Percentiles rank a stretch among this genome's conserved stretches.
phyloP scores from a whole-genome alignment of 2,797 vertebrate genomes.

The Sternarchorhynchus goeldii region DNA sequence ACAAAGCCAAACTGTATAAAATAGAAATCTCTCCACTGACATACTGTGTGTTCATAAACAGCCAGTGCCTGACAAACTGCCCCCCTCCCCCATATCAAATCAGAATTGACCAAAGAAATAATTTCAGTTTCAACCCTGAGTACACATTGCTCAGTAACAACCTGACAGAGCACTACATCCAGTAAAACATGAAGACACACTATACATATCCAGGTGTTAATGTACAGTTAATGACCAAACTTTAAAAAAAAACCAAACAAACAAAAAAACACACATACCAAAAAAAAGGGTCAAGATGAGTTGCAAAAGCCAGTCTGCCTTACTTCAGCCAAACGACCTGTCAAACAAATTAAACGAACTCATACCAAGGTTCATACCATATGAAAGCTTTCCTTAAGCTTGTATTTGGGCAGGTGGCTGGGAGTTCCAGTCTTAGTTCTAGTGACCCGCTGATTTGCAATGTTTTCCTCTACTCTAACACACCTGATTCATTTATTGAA shows the following conservation, averaged over 20 bases:
- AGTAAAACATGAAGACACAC: slow-evolving; percentile 8
- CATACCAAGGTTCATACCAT: not conserved
- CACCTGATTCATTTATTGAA: not conserved
- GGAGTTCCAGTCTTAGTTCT: slow-evolving; percentile 9
- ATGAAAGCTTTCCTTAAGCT: not conserved
- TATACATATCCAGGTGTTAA: not conserved
- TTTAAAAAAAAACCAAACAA: no score
- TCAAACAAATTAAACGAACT: not conserved
- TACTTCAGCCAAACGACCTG: not conserved
- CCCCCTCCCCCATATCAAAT: not conserved
- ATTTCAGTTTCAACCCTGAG: slow-evolving; percentile 56
- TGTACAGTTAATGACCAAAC: slow-evolving; percentile 1
- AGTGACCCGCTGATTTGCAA: not conserved
- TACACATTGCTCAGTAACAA: slow-evolving; percentile 46
- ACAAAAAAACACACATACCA: no score
- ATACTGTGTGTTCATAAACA: not conserved
- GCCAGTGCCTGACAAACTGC: not conserved
- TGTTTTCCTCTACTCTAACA: not conserved
- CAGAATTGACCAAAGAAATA: slow-evolving; percentile 6
- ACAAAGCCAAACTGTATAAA: not conserved
- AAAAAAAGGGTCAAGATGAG: not conserved
- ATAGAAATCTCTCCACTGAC: not conserved
- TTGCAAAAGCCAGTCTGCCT: not conserved
- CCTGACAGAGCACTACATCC: slow-evolving; percentile 8
- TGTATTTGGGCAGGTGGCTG: not conserved